These are phyloP conservation scores for Tetrao urogallus DNA, from an alignment of 2,113 vertebrate species.

Conservation along the genomic window DNA sequence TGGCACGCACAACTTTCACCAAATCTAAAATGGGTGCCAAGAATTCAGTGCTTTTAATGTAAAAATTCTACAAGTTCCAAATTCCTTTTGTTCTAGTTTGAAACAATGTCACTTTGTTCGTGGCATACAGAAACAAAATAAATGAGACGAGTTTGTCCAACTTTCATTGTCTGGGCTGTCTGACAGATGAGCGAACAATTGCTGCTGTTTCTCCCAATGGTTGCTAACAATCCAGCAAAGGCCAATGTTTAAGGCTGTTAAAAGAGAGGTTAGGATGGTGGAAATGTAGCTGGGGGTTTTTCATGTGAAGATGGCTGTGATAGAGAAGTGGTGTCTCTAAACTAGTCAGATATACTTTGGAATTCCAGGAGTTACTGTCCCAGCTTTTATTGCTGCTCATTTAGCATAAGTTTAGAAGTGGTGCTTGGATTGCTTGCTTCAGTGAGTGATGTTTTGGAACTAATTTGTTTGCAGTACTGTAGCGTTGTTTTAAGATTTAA, in stretches of 20 bases:
- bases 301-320: not conserved
- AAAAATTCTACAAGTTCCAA: conserved; percentile 52
- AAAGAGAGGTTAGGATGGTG: not conserved
- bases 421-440: not conserved
- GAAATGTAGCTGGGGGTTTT: not conserved
- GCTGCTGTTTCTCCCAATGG: not conserved
- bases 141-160: conserved; percentile 56
- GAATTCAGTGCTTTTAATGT: conserved; percentile 24
- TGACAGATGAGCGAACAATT: not conserved
- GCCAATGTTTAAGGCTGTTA: not conserved
- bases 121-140: conserved; percentile 41
- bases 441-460: not conserved
- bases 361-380: not conserved
- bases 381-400: not conserved
- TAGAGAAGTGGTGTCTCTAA: not conserved
- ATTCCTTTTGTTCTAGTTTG: conserved; percentile 45
- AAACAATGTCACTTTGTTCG: conserved; percentile 56
- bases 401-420: not conserved
- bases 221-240: not conserved
- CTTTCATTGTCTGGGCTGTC: conserved; percentile 29
- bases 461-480: not conserved
- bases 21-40: conserved; percentile 15
- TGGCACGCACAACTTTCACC: not conserved
- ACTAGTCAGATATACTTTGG: not conserved
- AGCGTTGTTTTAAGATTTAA: not conserved